A percentile compares a stretch with the other conserved stretches of the same genome.
Conservation (phyloP, 2,113 vertebrate genomes). For the Mugil cephalus region DNA sequence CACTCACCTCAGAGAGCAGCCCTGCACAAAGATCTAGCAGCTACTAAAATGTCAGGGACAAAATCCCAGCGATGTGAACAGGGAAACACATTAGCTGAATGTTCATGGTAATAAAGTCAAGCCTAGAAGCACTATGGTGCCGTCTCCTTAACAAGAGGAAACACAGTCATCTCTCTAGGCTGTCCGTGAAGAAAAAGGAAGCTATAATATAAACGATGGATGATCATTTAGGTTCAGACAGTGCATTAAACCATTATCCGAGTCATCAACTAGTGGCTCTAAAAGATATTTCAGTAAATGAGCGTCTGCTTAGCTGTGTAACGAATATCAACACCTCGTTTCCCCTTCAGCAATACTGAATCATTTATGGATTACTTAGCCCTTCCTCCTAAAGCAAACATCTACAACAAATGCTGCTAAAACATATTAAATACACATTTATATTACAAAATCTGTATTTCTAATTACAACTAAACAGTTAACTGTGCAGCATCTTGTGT, state of each 20-base stretch:
- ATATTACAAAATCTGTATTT: neutral
- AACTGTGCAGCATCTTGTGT: conserved; percentile 1
- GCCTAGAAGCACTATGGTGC: neutral
- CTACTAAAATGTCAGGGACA: conserved; percentile 28
- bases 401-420: conserved; percentile 2
- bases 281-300: conserved; percentile 4
- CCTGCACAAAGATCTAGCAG: conserved; percentile 7
- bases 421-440: neutral
- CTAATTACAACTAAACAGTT: neutral
- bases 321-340: neutral
- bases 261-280: neutral
- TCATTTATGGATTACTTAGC: neutral
- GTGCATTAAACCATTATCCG: conserved; percentile 21
- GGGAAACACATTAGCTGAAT: conserved; percentile 4
- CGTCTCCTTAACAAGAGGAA: conserved; percentile 27
- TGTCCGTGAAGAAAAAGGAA: neutral
- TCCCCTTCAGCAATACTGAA: neutral
- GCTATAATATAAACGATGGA: conserved; percentile 6
- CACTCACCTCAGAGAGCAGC: conserved; percentile 43
- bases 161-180: neutral
- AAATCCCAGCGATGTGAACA: conserved; percentile 28
- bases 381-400: neutral
- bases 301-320: conserved; percentile 9
- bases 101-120: conserved; percentile 14
- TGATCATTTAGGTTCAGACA: neutral